phyloP scores from a whole-genome alignment of 2,113 vertebrate genomes.

The Albula goreensis region DNA sequence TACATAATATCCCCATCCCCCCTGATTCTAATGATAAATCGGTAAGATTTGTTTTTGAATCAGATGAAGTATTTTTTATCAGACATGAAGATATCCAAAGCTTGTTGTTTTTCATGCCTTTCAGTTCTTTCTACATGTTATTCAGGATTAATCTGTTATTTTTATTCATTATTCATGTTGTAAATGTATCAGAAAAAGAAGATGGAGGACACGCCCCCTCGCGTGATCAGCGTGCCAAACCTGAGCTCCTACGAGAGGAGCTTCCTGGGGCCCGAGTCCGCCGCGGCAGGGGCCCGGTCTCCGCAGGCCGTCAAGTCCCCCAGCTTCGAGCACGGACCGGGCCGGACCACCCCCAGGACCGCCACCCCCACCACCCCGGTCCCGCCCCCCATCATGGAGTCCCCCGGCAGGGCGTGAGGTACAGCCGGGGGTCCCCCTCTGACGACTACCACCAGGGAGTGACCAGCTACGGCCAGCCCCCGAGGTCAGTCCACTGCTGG shows the following conservation, averaged over 20 bases:
- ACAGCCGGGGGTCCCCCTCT: constrained; percentile 59
- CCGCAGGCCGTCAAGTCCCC: constrained; percentile 72
- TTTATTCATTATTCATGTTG: neutral
- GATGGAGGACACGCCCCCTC: constrained; percentile 73
- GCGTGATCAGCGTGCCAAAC: constrained; percentile 81
- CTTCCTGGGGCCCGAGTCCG: constrained; percentile 72
- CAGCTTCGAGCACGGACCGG: constrained; percentile 68
- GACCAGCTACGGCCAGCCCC: constrained; percentile 60
- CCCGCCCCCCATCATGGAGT: constrained; percentile 64
- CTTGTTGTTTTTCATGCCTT: no score
- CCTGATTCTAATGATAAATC: no score
- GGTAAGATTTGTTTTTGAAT: no score
- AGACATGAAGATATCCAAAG: no score
- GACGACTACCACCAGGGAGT: constrained; percentile 54
- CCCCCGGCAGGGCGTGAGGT: constrained; percentile 62
- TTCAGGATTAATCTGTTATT: no score
- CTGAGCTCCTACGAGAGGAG: constrained; percentile 78
- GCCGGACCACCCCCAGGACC: constrained; percentile 57
- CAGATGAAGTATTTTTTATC: no score
- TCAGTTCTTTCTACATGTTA: no score
- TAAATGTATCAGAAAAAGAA: constrained; percentile 77
- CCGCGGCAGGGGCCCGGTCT: constrained; percentile 62
- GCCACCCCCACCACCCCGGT: constrained; percentile 64
- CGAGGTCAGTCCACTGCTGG: constrained; percentile 48
- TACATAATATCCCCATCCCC: no score